Conservation (phyloP, 2,888 invertebrate genomes). For the Strigamia transsilvanica region DNA sequence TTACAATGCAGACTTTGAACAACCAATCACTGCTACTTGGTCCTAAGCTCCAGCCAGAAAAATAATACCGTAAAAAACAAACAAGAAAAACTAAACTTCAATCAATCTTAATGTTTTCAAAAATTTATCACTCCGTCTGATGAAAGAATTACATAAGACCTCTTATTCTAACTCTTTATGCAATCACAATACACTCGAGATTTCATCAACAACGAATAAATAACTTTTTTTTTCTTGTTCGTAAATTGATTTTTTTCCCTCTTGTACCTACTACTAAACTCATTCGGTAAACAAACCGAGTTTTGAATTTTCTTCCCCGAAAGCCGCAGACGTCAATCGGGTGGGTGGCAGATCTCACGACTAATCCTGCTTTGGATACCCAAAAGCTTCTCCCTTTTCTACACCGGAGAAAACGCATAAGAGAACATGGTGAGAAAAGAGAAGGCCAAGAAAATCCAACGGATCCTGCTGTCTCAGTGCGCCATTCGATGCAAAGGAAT, state of each 20-base stretch:
- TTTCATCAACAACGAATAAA: slow-evolving; percentile 39
- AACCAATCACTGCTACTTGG: slow-evolving; percentile 29
- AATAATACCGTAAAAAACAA: neutral
- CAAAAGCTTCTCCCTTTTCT: neutral
- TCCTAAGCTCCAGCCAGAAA: slow-evolving; percentile 15
- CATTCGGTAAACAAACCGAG: slow-evolving; percentile 24
- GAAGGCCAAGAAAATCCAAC: slow-evolving; percentile 31
- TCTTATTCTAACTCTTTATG: slow-evolving; percentile 1
- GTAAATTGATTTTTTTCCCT: slow-evolving; percentile 4
- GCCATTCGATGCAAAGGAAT: slow-evolving; percentile 38
- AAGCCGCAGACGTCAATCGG: slow-evolving; percentile 39
- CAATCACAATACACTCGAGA: slow-evolving; percentile 32
- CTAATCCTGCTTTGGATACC: slow-evolving; percentile 38
- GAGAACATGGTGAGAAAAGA: neutral
- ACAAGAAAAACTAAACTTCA: neutral
- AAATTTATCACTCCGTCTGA: slow-evolving; percentile 11
- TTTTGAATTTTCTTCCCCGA: slow-evolving; percentile 22
- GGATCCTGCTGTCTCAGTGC: slow-evolving; percentile 26
- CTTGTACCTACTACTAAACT: neutral
- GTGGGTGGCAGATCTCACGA: slow-evolving; percentile 29
- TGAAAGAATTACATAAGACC: slow-evolving; percentile 16
- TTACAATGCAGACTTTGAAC: slow-evolving; percentile 42
- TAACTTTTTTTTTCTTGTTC: neutral
- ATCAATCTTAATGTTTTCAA: slow-evolving; percentile 27
- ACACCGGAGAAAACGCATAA: neutral